A percentile compares a stretch with the other conserved stretches of the same genome.
phyloP scores from a whole-genome alignment of 2,797 vertebrate genomes.

The Potorous gilbertii region DNA sequence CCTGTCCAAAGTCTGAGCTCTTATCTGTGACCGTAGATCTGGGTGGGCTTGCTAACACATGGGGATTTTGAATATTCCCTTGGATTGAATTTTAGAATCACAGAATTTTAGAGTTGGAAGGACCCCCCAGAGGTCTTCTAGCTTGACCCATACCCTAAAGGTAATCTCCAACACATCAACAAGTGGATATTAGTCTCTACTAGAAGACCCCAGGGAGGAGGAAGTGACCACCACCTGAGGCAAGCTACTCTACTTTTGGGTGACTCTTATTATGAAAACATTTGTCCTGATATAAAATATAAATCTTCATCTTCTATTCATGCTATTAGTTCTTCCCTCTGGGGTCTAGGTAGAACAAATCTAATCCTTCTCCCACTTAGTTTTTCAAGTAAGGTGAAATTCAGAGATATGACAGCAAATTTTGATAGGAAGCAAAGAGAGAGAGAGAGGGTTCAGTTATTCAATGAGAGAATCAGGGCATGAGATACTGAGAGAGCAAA shows the following conservation, averaged over 20 bases:
- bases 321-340: background rate
- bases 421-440: background rate
- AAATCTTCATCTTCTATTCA: background rate
- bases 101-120: background rate
- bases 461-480: background rate
- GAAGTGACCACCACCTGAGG: background rate
- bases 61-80: background rate
- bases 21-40: background rate
- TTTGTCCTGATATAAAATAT: background rate
- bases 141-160: background rate
- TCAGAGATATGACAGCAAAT: background rate
- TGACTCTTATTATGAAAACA: background rate
- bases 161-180: background rate
- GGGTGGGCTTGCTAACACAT: background rate
- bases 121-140: background rate
- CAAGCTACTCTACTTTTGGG: background rate
- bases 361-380: background rate
- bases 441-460: background rate
- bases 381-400: background rate
- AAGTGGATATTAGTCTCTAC: background rate
- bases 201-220: background rate
- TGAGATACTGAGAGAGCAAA: background rate
- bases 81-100: background rate
- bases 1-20: background rate
- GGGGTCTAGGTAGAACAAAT: background rate